Evolutionary conservation across 2,113 vertebrate species (phyloP).

Genomic region (Peromyscus californicus): DNA sequence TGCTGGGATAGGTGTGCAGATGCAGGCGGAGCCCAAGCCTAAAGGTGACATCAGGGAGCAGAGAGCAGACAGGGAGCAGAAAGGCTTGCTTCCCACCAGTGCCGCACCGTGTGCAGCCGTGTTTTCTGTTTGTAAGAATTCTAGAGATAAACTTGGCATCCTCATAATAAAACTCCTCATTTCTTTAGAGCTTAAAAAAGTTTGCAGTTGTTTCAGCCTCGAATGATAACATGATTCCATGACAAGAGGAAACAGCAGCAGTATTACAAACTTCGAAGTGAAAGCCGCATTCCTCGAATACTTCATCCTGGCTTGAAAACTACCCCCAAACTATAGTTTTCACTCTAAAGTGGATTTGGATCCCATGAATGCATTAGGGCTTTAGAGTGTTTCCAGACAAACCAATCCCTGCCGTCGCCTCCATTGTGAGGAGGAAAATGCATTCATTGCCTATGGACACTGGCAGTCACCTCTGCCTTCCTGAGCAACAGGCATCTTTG

Average conservation of each 20-base stretch:
- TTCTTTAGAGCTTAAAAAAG: neutral
- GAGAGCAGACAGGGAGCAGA: neutral
- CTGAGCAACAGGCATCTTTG: slow-evolving; percentile 34
- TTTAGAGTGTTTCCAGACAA: slow-evolving; percentile 38
- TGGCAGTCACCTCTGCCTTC: neutral
- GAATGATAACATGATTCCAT: neutral
- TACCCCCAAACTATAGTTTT: neutral
- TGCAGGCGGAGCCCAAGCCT: neutral
- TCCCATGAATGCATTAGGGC: slow-evolving; percentile 27
- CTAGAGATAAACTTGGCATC: neutral
- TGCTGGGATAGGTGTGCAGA: neutral
- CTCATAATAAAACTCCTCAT: neutral
- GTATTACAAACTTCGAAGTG: slow-evolving; percentile 30
- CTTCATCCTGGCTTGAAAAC: slow-evolving; percentile 11
- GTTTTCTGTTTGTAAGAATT: slow-evolving; percentile 3
- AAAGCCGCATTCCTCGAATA: neutral
- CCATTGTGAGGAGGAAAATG: neutral
- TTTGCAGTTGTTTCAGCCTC: slow-evolving; percentile 9
- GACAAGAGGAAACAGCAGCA: slow-evolving; percentile 21
- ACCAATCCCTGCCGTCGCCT: neutral
- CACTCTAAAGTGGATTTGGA: slow-evolving; percentile 40
- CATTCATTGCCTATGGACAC: slow-evolving; percentile 19
- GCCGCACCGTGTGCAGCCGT: neutral
- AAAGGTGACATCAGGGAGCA: neutral
- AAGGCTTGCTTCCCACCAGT: neutral